These are phyloP conservation scores for Mythimna vitellina DNA, from an alignment of 2,888 invertebrate genomes.

Conservation along the genomic window DNA sequence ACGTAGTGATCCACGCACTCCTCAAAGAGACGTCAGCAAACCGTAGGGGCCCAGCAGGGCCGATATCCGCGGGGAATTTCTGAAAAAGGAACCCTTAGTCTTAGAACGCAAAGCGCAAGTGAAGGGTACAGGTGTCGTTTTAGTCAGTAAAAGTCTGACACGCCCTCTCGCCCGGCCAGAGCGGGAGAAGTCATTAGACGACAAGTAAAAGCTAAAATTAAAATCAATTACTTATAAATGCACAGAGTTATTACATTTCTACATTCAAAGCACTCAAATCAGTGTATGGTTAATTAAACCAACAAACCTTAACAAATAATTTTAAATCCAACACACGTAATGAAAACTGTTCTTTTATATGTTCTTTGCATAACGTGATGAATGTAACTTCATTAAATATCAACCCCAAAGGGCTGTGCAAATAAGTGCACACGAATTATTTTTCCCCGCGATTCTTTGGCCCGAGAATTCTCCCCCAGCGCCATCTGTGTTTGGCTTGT, in stretches of 20 bases:
- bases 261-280: background rate
- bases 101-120: too few relatives aligned
- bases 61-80: too few relatives aligned
- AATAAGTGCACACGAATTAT: slow-evolving; percentile 29
- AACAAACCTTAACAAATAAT: slow-evolving; percentile 8
- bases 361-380: slow-evolving; percentile 36
- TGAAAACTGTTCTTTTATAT: slow-evolving; percentile 26
- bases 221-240: background rate
- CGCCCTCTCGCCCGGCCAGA: too few relatives aligned
- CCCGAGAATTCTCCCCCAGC: background rate
- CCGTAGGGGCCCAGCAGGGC: too few relatives aligned
- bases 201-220: too few relatives aligned
- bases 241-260: slow-evolving; percentile 1
- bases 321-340: slow-evolving; percentile 17
- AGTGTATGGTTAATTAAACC: background rate
- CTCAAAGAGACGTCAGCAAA: too few relatives aligned
- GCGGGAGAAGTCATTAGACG: too few relatives aligned
- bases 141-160: too few relatives aligned
- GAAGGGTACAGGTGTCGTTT: too few relatives aligned
- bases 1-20: too few relatives aligned
- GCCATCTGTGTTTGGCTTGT: slow-evolving; percentile 45
- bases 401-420: slow-evolving; percentile 33
- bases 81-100: too few relatives aligned
- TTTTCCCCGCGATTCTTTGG: background rate
- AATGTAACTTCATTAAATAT: slow-evolving; percentile 42